These are phyloP conservation scores for Sinhomidia bicolor DNA, from an alignment of 2,888 invertebrate species.

Conservation along the genomic window DNA sequence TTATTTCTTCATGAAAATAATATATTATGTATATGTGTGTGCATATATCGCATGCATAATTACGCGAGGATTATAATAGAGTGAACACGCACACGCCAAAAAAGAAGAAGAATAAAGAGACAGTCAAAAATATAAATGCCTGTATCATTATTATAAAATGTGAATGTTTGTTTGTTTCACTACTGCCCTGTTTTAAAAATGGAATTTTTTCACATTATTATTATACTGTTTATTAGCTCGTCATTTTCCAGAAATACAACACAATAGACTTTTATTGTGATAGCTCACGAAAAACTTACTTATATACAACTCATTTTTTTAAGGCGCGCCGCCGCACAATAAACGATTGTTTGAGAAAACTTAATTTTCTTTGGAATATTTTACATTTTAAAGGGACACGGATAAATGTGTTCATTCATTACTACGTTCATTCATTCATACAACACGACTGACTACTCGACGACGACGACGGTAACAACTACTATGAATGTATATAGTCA, in stretches of 20 bases:
- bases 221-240: not conserved
- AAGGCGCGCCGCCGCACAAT: not conserved
- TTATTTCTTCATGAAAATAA: not conserved
- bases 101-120: too few relatives aligned
- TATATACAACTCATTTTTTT: too few relatives aligned
- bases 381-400: not conserved
- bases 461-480: too few relatives aligned
- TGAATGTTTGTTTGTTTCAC: not conserved
- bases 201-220: not conserved
- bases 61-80: not conserved
- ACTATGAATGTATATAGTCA: too few relatives aligned
- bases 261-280: not conserved
- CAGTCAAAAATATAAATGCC: too few relatives aligned
- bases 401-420: not conserved
- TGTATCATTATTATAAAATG: not conserved
- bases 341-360: not conserved
- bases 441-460: too few relatives aligned
- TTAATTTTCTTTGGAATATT: not conserved
- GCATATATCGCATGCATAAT: not conserved
- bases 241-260: not conserved
- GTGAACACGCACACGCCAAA: constrained; percentile 13
- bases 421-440: constrained; percentile 4
- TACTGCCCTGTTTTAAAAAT: constrained; percentile 9
- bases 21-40: not conserved
- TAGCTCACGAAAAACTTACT: not conserved